Evolutionary conservation across 2,113 vertebrate species (phyloP), one percentile per base, ranked within the genome.

Genomic region (Beaufortia kweichowensis): DNA sequence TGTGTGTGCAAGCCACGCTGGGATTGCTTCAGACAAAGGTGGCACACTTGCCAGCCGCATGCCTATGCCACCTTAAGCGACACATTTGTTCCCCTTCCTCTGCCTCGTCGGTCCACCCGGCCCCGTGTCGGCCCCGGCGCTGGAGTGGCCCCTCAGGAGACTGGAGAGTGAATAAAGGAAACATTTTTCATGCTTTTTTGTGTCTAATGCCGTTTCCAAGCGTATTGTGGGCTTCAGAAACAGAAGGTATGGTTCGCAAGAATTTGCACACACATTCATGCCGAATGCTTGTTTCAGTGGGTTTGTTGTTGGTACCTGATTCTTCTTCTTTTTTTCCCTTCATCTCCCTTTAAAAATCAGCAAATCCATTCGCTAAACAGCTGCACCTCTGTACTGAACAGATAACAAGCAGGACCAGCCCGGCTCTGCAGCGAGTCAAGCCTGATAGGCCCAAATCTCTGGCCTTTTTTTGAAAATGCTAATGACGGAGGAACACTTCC

Each of bases 351-450:
- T 95, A 96, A 97, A 98, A 97, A 97, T 95, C 95, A 93, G 94
- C 95, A 98, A 99, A 98, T 98, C 96, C 97, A 97, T 97, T 97
- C 94, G 94, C 95, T 95, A 95, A 98, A 95, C 97, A 99, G 96
- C 96, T 98, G 96, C 95, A 98, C 96, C 97, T 98, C 97, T 99
- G 97, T 96, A 95, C 93, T 93, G 93, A 93, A 95, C 89, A 97
- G 97, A 99, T 99, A 98, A 99, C 96, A 96, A 95, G 94, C 95
- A 96, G 95, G 94, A 93, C 94, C 95, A 97, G 95, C 90, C 95
- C 93, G 94, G 95, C 94, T 95, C 94, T 95, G 93, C 96, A 94
- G 95, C 93, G 94, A 98, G 94, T 94, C 91, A 90, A 92, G 92
- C 93, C 96, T 96, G 96, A 98, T 98, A 98, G 97, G 96, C 94